These are phyloP conservation scores for Trogon surrucura DNA, from an alignment of 2,113 vertebrate species.

Conservation along the genomic window DNA sequence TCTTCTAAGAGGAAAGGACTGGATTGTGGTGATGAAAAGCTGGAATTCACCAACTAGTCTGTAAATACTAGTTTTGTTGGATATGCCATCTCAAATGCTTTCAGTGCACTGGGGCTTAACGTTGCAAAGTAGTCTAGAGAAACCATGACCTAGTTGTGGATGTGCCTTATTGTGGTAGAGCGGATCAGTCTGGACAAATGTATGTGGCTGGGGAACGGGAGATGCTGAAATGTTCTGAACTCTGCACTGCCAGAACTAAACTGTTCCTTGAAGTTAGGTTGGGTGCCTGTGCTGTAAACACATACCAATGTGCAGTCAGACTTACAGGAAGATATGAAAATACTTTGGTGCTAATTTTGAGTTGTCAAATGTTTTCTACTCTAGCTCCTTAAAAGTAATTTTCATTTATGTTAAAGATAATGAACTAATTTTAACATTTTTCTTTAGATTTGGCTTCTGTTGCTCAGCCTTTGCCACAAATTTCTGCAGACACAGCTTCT, in stretches of 20 bases:
- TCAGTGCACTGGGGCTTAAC: background rate
- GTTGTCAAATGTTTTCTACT: background rate
- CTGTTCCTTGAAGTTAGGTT: background rate
- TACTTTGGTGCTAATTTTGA: background rate
- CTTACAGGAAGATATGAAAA: background rate
- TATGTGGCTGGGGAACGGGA: background rate
- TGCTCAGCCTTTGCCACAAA: constrained; percentile 74
- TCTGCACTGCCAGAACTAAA: background rate
- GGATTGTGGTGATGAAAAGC: background rate
- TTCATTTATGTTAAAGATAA: background rate
- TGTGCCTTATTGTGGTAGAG: background rate
- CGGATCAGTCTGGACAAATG: background rate
- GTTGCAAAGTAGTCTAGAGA: fast-evolving
- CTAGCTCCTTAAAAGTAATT: background rate
- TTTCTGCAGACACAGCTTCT: constrained; percentile 75
- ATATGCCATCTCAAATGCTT: background rate
- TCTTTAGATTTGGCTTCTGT: constrained; percentile 79
- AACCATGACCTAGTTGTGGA: background rate
- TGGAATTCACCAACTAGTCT: background rate
- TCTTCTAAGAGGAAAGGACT: background rate
- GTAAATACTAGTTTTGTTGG: background rate
- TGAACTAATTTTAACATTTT: constrained; percentile 17
- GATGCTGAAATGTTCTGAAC: background rate
- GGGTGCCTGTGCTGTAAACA: background rate
- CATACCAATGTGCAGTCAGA: background rate